A percentile compares a stretch with the other conserved stretches of the same genome.
Conservation (phyloP, 2,888 invertebrate genomes). For the Cataglyphis altisquamis region DNA sequence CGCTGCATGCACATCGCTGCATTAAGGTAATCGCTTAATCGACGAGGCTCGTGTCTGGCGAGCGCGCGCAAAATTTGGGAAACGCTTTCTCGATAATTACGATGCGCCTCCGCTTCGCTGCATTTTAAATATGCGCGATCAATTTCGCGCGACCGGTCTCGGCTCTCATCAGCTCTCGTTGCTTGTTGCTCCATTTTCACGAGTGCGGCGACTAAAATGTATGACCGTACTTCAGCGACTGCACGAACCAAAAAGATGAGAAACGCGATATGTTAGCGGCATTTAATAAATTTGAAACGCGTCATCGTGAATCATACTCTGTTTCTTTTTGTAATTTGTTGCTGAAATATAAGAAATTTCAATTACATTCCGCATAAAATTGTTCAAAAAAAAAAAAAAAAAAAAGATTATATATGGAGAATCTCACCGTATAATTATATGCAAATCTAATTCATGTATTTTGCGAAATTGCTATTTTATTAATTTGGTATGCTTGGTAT, state of each 20-base stretch:
- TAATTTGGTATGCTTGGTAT: too few relatives aligned
- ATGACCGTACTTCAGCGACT: not conserved
- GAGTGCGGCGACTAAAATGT: slow-evolving; percentile 3
- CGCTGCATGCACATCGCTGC: slow-evolving; percentile 50
- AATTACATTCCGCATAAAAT: not conserved
- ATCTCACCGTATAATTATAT: not conserved
- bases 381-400: not conserved
- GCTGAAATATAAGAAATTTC: not conserved
- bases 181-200: slow-evolving; percentile 46
- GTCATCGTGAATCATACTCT: slow-evolving; percentile 13
- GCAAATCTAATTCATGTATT: not conserved
- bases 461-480: not conserved
- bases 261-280: not conserved
- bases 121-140: slow-evolving; percentile 50
- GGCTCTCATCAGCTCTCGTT: not conserved
- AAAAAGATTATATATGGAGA: not conserved
- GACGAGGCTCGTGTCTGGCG: slow-evolving; percentile 35
- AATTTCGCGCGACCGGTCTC: slow-evolving; percentile 43
- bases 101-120: slow-evolving; percentile 36
- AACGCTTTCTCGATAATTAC: slow-evolving; percentile 54
- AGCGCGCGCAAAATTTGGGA: slow-evolving; percentile 47
- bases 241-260: not conserved
- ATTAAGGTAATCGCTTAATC: slow-evolving; percentile 57
- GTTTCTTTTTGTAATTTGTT: slow-evolving; percentile 13
- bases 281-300: slow-evolving; percentile 33